A percentile compares a stretch with the other conserved stretches of the same genome.
Evolutionary conservation across 2,113 vertebrate genomes (phyloP).

Genomic region (Cynocephalus volans): DNA sequence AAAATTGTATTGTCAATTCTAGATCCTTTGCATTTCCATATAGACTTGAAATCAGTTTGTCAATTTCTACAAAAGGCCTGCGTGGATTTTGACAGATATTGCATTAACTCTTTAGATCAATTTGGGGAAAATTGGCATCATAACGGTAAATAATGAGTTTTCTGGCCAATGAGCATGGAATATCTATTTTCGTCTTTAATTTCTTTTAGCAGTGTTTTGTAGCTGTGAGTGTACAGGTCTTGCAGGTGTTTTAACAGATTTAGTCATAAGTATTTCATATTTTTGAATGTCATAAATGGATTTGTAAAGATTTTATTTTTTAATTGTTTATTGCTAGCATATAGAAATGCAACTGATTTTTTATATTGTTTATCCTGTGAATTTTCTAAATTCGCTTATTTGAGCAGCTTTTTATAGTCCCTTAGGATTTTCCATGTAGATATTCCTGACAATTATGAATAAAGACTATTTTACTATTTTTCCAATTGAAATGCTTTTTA

Average conservation of each 20-base stretch:
- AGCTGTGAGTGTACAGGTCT: background rate
- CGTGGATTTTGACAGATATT: background rate
- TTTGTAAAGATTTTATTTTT: background rate
- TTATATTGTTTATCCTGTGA: background rate
- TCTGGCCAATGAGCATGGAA: fast-evolving
- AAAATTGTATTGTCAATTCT: background rate
- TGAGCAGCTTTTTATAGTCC: background rate
- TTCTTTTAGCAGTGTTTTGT: background rate
- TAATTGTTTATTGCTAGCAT: background rate
- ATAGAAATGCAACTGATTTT: background rate
- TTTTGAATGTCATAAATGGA: background rate
- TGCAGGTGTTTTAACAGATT: no score
- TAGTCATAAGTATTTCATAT: background rate
- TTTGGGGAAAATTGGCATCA: background rate
- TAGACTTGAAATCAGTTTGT: background rate
- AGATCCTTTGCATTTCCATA: background rate
- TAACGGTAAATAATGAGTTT: fast-evolving
- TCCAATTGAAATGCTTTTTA: background rate
- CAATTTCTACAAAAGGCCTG: background rate
- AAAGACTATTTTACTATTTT: background rate
- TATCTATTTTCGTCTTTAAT: background rate
- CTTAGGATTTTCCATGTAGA: background rate
- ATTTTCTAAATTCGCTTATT: background rate
- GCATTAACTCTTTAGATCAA: background rate
- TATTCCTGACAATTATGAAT: background rate